Evolutionary conservation across 2,888 invertebrate species (phyloP).

Genomic region (Apeira syringaria): DNA sequence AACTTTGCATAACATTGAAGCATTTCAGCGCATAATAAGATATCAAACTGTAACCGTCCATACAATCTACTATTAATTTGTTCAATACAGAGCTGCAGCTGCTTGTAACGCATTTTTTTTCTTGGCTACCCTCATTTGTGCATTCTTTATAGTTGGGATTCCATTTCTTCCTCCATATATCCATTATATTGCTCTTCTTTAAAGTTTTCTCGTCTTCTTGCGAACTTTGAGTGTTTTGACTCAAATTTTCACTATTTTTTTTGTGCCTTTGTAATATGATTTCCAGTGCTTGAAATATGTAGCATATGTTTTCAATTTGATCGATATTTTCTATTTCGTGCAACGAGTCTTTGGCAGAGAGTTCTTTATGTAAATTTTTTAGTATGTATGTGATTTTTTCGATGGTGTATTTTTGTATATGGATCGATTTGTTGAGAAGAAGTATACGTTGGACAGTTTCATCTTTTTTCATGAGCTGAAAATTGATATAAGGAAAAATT

Average conservation of each 20-base stretch:
- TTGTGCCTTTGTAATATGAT: constrained; percentile 49
- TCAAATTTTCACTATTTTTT: constrained; percentile 27
- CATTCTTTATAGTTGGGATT: constrained; percentile 44
- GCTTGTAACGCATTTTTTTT: constrained; percentile 45
- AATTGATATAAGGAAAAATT: too few relatives aligned
- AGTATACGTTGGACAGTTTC: constrained; percentile 52
- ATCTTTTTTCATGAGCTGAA: constrained; percentile 62
- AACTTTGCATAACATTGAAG: constrained; percentile 64
- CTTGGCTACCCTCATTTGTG: constrained; percentile 33
- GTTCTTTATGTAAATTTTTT: constrained; percentile 37
- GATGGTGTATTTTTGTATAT: constrained; percentile 59
- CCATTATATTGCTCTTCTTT: constrained; percentile 55
- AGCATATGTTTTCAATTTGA: constrained; percentile 53
- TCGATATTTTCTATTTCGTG: constrained; percentile 50
- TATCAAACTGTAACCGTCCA: constrained; percentile 61
- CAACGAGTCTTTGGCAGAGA: constrained; percentile 35
- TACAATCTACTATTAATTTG: constrained; percentile 57
- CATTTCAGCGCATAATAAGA: constrained; percentile 65
- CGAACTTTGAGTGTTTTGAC: constrained; percentile 14
- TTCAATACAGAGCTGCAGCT: constrained; percentile 58
- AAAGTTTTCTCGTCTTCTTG: constrained; percentile 45
- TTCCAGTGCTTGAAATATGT: constrained; percentile 62
- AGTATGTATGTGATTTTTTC: constrained; percentile 54
- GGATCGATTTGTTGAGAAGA: constrained; percentile 56
- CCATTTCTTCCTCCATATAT: constrained; percentile 71